Base-by-base conservation (phyloP, 2,888 invertebrate genomes). In the Listrodromus nycthemerus region DNA sequence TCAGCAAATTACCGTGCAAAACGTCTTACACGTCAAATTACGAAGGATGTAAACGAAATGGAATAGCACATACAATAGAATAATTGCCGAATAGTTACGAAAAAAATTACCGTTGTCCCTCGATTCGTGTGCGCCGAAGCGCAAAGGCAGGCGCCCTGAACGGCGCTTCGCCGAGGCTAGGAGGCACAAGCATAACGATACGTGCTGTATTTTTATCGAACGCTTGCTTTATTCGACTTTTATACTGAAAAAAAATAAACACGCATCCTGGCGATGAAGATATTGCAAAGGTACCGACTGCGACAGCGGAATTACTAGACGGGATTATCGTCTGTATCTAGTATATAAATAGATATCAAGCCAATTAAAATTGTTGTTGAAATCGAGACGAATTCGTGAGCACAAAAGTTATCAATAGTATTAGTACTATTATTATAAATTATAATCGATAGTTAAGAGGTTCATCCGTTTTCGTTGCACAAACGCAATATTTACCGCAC, bases 161-260 rank as follows among this genome's bases (percentile, higher is more conserved):
- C 27, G 75, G n/a, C 37, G 13, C 24, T 27, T 48, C 45, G 75
- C 52, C 19, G 71, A 66, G 52, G 63, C 66, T 61, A n/a, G 37
- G 55, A 80, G 69, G 76, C 77, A 55, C 13, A 80, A 77, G 65
- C 74, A 75, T 70, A 58, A 50, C 74, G 48, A 78, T 41, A 69
- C 66, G 65, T 65, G 70, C 76, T 70, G 76, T 84, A 85, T 85
- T 84, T 85, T 85, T 78, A 85, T 81, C 83, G 74, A 67, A 80
- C 65, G 73, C 79, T 80, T 75, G 80, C 74, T 86, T 74, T 50
- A 82, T 69, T 76, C 78, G 65, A 85, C 79, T 86, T 86, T 86
- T 86, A 85, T 86, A 86, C 86, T 65, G 77, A 85, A 45, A 74
- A 61, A 65, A 63, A 63, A 63, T 21, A 52, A 55, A 10, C n/a